Evolutionary conservation across 2,888 invertebrate genomes (phyloP), one percentile per base, ranked within the genome.

Genomic region (Steinernema hermaphroditum): DNA sequence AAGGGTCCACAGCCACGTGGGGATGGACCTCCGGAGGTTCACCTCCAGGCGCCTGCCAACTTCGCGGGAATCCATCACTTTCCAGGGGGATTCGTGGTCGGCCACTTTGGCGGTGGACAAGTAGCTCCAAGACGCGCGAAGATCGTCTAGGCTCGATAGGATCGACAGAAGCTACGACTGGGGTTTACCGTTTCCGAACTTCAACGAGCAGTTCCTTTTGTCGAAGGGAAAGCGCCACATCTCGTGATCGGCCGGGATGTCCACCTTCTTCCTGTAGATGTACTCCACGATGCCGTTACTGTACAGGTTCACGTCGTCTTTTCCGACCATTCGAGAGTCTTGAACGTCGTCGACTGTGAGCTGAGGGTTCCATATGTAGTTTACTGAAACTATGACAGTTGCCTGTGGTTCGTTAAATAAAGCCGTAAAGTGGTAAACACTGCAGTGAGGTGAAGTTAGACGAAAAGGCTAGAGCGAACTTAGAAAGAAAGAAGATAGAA

Each of bases 321-420:
- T 77, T 16, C 77, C 74, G 32, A 80, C 24, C 9, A 71, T 22
- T 14, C 46, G 44, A 1, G 75, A 50, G 19, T 43, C 54, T 16
- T 81, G 57, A 1, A 81, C 74, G 54, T 80, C 81, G 16, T 78
- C 80, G 41, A 78, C 41, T 1, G 19, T 43, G 8, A 78, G 44
- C 41, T 75, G 46, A 2, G 78, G 78, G 43, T 72, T 71, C 78
- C 78, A 78, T 19, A 78, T 75, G 68, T 78, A 80, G 69, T 77
- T 78, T 43, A 80, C 78, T 77, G 54, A 50, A 77, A 69, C 27
- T 41, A 19, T n/a, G n/a, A n/a, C n/a, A n/a, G n/a, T n/a, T n/a
- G n/a, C n/a, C n/a, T n/a, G n/a, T n/a, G n/a, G n/a, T n/a, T n/a
- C n/a, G n/a, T n/a, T n/a, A n/a, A n/a, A n/a, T n/a, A n/a, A n/a